A percentile compares a stretch with the other conserved stretches of the same genome.
Conservation (phyloP, 2,113 vertebrate genomes). For the Microtus richardsoni region DNA sequence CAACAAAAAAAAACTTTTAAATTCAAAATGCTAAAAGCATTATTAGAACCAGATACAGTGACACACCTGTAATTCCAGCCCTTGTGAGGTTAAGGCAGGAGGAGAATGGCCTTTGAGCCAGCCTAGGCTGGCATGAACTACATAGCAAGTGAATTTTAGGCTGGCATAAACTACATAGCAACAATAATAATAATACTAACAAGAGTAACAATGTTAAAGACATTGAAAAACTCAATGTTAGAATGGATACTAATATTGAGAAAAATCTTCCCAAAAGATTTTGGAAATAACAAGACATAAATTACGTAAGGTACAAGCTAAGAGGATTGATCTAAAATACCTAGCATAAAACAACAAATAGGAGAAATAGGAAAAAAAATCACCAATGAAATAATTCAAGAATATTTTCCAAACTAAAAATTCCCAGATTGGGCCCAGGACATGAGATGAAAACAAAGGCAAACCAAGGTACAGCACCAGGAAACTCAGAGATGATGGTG, state of each 20-base stretch:
- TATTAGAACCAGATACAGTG: not conserved
- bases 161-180: not conserved
- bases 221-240: not conserved
- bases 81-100: not conserved
- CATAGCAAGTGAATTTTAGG: not conserved
- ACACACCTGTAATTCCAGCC: not conserved
- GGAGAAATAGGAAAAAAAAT: not conserved
- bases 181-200: not conserved
- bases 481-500: not conserved
- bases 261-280: not conserved
- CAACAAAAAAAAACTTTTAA: not conserved
- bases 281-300: not conserved
- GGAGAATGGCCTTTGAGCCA: not conserved
- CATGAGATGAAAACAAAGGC: not conserved
- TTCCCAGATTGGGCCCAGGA: constrained; percentile 20
- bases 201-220: not conserved
- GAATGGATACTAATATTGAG: not conserved
- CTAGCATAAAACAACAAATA: constrained; percentile 11
- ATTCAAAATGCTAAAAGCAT: constrained; percentile 10
- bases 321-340: constrained; percentile 16
- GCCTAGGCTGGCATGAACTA: no score
- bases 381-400: constrained; percentile 27
- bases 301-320: constrained; percentile 16
- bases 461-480: not conserved
- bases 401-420: constrained; percentile 24